Conservation (phyloP, 2,113 vertebrate genomes). For the Oryzias curvinotus region DNA sequence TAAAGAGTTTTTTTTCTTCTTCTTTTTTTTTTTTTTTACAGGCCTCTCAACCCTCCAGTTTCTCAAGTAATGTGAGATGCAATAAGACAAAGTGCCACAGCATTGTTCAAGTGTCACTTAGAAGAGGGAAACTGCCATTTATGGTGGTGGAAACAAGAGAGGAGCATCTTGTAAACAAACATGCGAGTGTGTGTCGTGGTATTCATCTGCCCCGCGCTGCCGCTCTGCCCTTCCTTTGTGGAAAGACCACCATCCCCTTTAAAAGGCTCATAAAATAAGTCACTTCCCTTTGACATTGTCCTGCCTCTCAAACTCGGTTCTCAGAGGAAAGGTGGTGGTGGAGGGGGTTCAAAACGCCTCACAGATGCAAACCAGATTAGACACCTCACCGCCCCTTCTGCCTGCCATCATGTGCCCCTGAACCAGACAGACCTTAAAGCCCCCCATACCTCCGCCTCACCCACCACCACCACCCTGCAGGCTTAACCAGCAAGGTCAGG, state of each 20-base stretch:
- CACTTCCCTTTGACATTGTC: conserved; percentile 76
- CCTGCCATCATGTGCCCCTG: conserved; percentile 65
- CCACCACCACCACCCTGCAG: conserved; percentile 69
- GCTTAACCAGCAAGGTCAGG: conserved; percentile 74
- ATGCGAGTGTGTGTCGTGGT: conserved; percentile 57
- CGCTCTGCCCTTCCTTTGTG: conserved; percentile 54
- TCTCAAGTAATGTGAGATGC: conserved; percentile 40
- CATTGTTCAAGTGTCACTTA: conserved; percentile 45
- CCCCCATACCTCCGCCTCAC: conserved; percentile 39
- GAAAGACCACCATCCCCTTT: conserved; percentile 58
- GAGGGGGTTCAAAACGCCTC: conserved; percentile 61
- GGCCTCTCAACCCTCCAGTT: conserved; percentile 25
- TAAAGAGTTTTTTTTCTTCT: background rate
- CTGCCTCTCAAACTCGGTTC: conserved; percentile 64
- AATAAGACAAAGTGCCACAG: conserved; percentile 33
- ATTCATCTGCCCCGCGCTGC: conserved; percentile 50
- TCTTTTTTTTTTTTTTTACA: conserved; percentile 12
- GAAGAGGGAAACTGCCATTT: conserved; percentile 53
- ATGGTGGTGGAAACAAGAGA: conserved; percentile 59
- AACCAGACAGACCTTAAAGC: conserved; percentile 68
- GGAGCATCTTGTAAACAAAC: conserved; percentile 70
- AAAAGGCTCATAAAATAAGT: conserved; percentile 79
- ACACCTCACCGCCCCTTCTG: conserved; percentile 62
- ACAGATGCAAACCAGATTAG: conserved; percentile 80
- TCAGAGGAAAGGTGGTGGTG: conserved; percentile 64